Base-by-base conservation (phyloP, 1,140 invertebrate genomes). In the Brachionus koreanus region DNA sequence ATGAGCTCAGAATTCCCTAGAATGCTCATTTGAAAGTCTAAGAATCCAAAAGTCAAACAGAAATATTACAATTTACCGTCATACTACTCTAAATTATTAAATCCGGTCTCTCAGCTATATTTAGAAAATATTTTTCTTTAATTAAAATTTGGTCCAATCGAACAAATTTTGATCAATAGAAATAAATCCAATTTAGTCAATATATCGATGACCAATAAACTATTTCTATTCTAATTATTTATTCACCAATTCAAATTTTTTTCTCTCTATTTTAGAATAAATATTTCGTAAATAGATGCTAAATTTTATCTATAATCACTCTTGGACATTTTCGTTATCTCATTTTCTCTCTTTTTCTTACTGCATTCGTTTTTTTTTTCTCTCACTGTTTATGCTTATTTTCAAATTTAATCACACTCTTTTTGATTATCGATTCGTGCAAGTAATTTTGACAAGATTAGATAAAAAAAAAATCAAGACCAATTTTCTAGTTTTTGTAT, bases 341-440 rank as follows among this genome's bases (percentile, higher is more conserved):
- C 25, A 5, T 29, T 65, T 33, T 65, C 12, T 63, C 16, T 63
- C 13, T 67, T 6, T 67, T 35, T 67, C 33, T 65, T 29, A 7
- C 42, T 49, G 43, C 13, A 57, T 57, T 46, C 4, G 42, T 29
- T 57, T 57, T 12, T n/a, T n/a, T 16, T 57, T n/a, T 37, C 35
- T 69, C 65, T 69, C 65, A 43, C 69, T 74, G 69, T 74, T 74
- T 74, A 19, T 46, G 43, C 69, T 74, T 74, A 74, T 74, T 74
- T 74, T 39, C 25, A 46, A 72, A 33, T 65, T 39, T 69, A 74
- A 74, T 74, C 69, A 74, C 69, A 74, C 69, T 57, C 39, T 74
- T 16, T 46, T 12, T 49, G 69, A 74, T 74, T 74, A 74, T 35
- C 25, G 10, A 7, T 25, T 35, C 16, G 43, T 43, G 33, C 39